Conservation (phyloP, 2,113 vertebrate species). For the Notarius lentiginosus region DNA sequence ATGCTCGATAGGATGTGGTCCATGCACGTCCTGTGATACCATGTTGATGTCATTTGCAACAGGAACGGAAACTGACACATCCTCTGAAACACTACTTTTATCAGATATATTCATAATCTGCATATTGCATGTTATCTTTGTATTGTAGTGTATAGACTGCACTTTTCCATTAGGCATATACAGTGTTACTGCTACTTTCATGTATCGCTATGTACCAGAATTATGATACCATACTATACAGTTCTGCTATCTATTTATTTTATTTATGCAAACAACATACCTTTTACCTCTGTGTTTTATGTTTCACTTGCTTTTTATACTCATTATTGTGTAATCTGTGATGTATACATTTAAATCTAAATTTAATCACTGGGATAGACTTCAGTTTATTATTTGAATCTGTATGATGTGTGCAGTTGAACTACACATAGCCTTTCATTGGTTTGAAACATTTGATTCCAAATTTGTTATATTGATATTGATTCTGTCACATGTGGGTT, state of each 20-base stretch:
- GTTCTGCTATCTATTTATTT: not conserved
- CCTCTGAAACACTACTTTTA: not conserved
- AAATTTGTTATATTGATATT: not conserved
- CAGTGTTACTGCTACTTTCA: not conserved
- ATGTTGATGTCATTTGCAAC: constrained; percentile 1
- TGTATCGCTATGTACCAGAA: not conserved
- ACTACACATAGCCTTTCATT: not conserved
- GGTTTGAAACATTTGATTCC: not conserved
- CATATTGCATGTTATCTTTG: not conserved
- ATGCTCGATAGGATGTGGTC: not conserved
- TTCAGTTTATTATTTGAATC: not conserved
- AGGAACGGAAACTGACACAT: not conserved
- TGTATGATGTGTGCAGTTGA: not conserved
- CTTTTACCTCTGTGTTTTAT: not conserved
- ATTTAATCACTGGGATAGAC: not conserved
- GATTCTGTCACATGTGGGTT: not conserved
- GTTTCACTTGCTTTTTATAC: not conserved
- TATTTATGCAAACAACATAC: not conserved
- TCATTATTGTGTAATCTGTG: not conserved
- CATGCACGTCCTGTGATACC: not conserved
- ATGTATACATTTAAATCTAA: not conserved
- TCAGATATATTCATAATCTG: constrained; percentile 4
- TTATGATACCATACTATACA: not conserved
- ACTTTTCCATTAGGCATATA: not conserved
- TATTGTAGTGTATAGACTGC: not conserved